Base-by-base conservation (phyloP, 2,113 vertebrate species). In the Stigmatopora argus region DNA sequence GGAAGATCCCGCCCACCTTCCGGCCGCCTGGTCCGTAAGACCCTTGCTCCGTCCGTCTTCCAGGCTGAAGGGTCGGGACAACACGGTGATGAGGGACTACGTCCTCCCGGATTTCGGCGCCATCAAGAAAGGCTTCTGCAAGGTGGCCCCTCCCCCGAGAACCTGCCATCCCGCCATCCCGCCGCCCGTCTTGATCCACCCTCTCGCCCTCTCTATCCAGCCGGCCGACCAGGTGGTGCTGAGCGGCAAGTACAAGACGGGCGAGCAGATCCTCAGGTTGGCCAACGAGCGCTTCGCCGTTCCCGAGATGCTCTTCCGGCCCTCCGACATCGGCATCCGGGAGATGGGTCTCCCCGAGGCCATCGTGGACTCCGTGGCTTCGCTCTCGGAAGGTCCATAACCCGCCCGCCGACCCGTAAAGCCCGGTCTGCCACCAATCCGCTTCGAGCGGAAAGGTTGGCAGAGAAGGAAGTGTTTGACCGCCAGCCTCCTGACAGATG, bases 271-370 rank as follows among this genome's bases (percentile, higher is more conserved):
- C 78, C 90, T 99, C 79, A 91, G 95, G 63, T 81, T 99, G 77
- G 89, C 90, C 73, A 98, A 99, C 74, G 97, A 99, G 87, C 93
- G 96, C 82, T 98, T 99, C 73, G 96, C 96, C 35, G 95, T 98
- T 73, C 96, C 97, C 23, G 97, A 99, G 86, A 99, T 96, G 87
- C 92, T 98, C 57, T 96, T 98, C 66, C 94, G 97, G 78, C 96
- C 97, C 35, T 94, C 95, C 0, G 97, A 99, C 81, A 98, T 99
- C 73, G 96, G 96, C 44, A 94, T 99, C 85, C 96, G 97, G 89
- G 97, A 99, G 89, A 98, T 94, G 94, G 97, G 97, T 23, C 92
- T 98, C 80, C 96, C 94, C n/a, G 96, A 99, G 88, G 92, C 96
- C 70, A 91, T 97, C 69, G 93, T 96, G 66, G 82, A 93, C 89